Conservation (phyloP, 2,888 invertebrate species). For the Tortricodes alternella region DNA sequence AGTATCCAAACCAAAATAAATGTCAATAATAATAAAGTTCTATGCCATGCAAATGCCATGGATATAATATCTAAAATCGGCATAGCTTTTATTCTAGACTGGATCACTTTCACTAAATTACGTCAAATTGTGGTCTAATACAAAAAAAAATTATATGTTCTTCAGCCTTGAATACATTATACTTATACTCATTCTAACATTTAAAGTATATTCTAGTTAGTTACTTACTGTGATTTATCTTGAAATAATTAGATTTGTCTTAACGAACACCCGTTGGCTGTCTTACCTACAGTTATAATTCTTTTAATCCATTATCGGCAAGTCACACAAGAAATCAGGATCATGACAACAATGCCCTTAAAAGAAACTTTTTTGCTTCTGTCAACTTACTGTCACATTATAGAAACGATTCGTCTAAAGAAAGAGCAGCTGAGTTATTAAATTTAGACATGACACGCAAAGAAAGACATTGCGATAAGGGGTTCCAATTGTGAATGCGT, state of each 20-base stretch:
- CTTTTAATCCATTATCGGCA: constrained; percentile 56
- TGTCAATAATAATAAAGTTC: too few relatives aligned
- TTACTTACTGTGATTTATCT: too few relatives aligned
- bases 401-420: constrained; percentile 62
- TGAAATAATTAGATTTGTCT: background rate
- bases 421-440: constrained; percentile 63
- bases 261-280: constrained; percentile 32
- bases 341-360: constrained; percentile 58
- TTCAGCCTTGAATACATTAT: too few relatives aligned
- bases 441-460: constrained; percentile 55
- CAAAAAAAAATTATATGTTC: too few relatives aligned
- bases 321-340: constrained; percentile 45
- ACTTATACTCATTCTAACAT: too few relatives aligned
- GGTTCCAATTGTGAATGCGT: constrained; percentile 56
- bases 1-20: too few relatives aligned
- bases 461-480: constrained; percentile 50
- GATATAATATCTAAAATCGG: too few relatives aligned
- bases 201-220: too few relatives aligned
- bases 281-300: constrained; percentile 55
- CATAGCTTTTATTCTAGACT: too few relatives aligned
- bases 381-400: constrained; percentile 75
- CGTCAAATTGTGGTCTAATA: too few relatives aligned
- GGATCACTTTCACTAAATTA: too few relatives aligned
- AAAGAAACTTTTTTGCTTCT: constrained; percentile 52
- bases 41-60: too few relatives aligned